Evolutionary conservation across 1,140 invertebrate species (phyloP).

Genomic region (Dreissena polymorpha): DNA sequence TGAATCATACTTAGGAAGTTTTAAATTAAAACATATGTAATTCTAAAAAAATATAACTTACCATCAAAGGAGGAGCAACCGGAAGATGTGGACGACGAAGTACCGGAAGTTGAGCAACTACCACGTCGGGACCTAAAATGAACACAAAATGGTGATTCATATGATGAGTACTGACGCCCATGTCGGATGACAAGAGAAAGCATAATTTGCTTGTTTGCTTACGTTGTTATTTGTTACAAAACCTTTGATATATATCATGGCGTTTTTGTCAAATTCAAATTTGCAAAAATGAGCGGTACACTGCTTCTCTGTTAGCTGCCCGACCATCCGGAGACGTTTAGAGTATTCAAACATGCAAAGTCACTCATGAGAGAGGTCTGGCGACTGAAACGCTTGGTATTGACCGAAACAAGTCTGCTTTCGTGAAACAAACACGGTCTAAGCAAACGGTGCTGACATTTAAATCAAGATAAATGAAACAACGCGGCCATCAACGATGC

Average conservation of each 20-base stretch:
- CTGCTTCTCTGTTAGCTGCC: not conserved
- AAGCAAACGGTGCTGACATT: no score
- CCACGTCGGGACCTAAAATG: conserved; percentile 60
- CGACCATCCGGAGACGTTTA: not conserved
- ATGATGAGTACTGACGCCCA: not conserved
- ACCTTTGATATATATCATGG: not conserved
- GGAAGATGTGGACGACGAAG: conserved; percentile 45
- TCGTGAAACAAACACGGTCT: no score
- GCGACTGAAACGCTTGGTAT: no score
- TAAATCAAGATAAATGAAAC: no score
- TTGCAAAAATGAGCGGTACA: not conserved
- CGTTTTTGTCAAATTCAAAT: not conserved
- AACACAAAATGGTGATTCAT: conserved; percentile 5
- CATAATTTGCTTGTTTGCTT: not conserved
- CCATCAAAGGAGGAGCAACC: conserved; percentile 61
- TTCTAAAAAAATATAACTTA: conserved; percentile 36
- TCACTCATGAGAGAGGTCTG: no score
- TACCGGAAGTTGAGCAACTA: conserved; percentile 59
- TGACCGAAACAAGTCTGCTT: no score
- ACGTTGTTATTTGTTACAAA: not conserved
- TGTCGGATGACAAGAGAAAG: not conserved
- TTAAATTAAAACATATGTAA: no score
- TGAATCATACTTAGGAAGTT: no score
- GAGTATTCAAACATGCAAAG: no score
- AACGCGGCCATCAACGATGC: no score